Evolutionary conservation across 2,797 vertebrate species (phyloP), one percentile per base, ranked within the genome.

Genomic region (Acridotheres tristis): DNA sequence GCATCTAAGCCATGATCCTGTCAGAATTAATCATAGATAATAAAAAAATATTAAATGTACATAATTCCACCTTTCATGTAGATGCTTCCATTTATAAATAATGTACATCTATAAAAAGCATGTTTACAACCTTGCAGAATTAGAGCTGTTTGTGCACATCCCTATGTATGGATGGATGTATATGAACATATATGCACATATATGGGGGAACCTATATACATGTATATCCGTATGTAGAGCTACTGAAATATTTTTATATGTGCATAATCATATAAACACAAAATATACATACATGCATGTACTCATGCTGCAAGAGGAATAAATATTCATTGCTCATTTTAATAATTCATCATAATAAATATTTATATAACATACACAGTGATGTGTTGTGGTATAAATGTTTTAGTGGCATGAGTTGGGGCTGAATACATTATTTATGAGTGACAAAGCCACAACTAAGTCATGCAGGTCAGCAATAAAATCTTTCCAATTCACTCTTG

Each of bases 271-370:
- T 62, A 51, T 38, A 55, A 83, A 73, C 26, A 72, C 32, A 75
- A 34, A 75, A 66, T 75, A 91, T 66, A 78, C 82, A 89, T 84
- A 54, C 50, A 72, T 57, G 81, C 42, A 88, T 54, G 72, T 50
- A 50, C 51, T 90, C 69, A 34, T 50, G 22, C 61, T 89, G 85
- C 67, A 88, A 75, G 57, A 88, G 72, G 69, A 95, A 96, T 96
- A 96, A 97, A 96, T 97, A 97, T 97, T 97, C 95, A 97, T 96
- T 86, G 54, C 69, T 93, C 29, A 63, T 95, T 96, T 97, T 93
- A 97, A 97, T 97, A 97, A 96, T 97, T 97, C 94, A 97, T 95
- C 38, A 79, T 97, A 96, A 97, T 97, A 97, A 97, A 97, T 97
- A 97, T 97, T 97, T 97, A 97, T 97, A 95, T 94, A 97, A 96